Base-by-base conservation (phyloP, 2,797 vertebrate genomes). In the Labeo calbasu region DNA sequence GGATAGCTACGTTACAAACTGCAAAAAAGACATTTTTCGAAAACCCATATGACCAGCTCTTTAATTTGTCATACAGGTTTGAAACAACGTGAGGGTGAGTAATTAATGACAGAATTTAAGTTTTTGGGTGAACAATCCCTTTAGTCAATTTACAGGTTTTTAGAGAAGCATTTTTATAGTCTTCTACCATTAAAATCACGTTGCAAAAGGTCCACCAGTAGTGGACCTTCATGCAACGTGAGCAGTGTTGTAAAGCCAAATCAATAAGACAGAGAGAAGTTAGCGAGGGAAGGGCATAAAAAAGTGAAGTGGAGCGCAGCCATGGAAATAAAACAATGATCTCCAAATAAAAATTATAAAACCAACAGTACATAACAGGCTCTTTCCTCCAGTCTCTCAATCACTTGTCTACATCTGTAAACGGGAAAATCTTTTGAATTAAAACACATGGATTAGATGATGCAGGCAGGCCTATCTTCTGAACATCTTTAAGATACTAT, bases 391-490 rank as follows among this genome's bases (percentile, higher is more conserved):
- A 63, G 59, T 25, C 13, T 25, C 23, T 63, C 13, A 63, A 28
- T 63, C 23, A 63, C 2, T 15, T 23, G 23, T 13, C 59, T 63
- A 63, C 59, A 63, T 63, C 59, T 28, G 61, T 28, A 28, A 63
- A 63, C 15, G 59, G 23, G 23, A 15, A 28, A 63, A 63, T 63
- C 59, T 63, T 13, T 15, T 63, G 23, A 63, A 6, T 25, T 63
- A 63, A 63, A 63, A 63, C 59, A 63, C 59, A 63, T 63, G 23
- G 59, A 63, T 63, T 63, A 15, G 59, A 63, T 63, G 23, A 28
- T 28, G 59, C 59, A 63, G 57, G n/a, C 57, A 59, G 59, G 59
- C 59, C 23, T 72, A 25, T 17, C 25, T 28, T 28, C 59, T 63
- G 13, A 63, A 63, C 15, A 8, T 63, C 61, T 63, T 63, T 28